phyloP scores from a whole-genome alignment of 2,797 vertebrate species.

The Gambelia wislizenii region DNA sequence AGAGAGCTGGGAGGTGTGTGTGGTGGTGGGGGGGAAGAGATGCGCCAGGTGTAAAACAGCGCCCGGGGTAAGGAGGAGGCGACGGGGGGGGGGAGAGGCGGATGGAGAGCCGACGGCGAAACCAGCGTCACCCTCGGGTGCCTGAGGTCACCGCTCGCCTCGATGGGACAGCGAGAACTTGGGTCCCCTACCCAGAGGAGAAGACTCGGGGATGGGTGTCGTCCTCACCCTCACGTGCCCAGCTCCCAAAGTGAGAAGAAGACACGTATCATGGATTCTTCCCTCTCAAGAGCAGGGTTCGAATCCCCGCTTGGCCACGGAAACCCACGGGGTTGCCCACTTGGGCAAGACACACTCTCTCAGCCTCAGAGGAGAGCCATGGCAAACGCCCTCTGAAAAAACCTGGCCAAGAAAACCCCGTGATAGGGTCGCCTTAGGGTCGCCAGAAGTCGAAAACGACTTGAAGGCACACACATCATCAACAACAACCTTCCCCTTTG shows the following conservation, averaged over 20 bases:
- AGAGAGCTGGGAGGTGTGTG: constrained; percentile 72
- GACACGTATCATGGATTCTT: constrained; percentile 51
- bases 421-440: too few relatives aligned
- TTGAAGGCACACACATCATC: too few relatives aligned
- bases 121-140: background rate
- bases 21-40: constrained; percentile 75
- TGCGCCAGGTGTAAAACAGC: constrained; percentile 76
- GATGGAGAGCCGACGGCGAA: constrained; percentile 66
- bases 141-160: background rate
- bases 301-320: too few relatives aligned
- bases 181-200: constrained; percentile 68
- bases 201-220: constrained; percentile 66
- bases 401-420: too few relatives aligned
- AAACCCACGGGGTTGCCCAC: too few relatives aligned
- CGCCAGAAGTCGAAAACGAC: too few relatives aligned
- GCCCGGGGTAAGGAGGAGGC: background rate
- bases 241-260: constrained; percentile 69
- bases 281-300: too few relatives aligned
- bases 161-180: constrained; percentile 54
- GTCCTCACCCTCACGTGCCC: background rate
- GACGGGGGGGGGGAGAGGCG: constrained; percentile 70
- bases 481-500: too few relatives aligned
- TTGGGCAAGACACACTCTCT: too few relatives aligned
- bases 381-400: too few relatives aligned
- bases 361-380: too few relatives aligned